A percentile compares a stretch with the other conserved stretches of the same genome.
Conservation (phyloP, 1,140 invertebrate species). For the Drosophila yakuba region DNA sequence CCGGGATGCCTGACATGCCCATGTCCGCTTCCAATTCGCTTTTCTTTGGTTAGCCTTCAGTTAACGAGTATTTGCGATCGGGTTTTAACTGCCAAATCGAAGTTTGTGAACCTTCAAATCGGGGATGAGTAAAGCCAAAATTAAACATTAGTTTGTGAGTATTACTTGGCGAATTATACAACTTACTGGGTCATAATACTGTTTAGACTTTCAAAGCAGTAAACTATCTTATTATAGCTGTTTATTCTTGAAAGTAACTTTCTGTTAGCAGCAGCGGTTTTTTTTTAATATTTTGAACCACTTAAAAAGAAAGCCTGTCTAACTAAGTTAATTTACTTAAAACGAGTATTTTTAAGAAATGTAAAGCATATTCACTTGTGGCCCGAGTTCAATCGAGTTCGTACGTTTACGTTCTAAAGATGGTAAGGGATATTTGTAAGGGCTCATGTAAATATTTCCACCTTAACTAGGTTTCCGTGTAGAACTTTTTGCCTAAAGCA, state of each 20-base stretch:
- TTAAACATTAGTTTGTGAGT: neutral
- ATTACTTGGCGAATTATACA: no score
- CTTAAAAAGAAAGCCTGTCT: no score
- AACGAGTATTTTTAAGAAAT: neutral
- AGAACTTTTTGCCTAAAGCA: constrained; percentile 19
- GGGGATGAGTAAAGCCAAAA: constrained; percentile 30
- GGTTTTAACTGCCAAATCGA: neutral
- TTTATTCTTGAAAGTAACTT: no score
- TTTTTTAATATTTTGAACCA: no score
- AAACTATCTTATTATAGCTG: no score
- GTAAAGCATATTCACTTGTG: neutral
- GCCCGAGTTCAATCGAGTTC: no score
- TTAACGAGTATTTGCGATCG: neutral
- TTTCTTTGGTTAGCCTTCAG: constrained; percentile 2
- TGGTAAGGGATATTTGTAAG: neutral
- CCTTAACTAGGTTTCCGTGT: constrained; percentile 5
- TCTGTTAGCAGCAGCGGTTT: no score
- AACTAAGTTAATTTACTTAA: no score
- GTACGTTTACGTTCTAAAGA: no score
- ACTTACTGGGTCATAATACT: no score
- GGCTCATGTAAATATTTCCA: neutral
- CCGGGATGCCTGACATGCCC: constrained; percentile 85
- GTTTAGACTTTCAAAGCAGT: no score
- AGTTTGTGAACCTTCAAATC: constrained; percentile 14
- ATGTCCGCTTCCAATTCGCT: neutral